Conservation (phyloP, 2,888 invertebrate genomes). For the Lasiommata megera region DNA sequence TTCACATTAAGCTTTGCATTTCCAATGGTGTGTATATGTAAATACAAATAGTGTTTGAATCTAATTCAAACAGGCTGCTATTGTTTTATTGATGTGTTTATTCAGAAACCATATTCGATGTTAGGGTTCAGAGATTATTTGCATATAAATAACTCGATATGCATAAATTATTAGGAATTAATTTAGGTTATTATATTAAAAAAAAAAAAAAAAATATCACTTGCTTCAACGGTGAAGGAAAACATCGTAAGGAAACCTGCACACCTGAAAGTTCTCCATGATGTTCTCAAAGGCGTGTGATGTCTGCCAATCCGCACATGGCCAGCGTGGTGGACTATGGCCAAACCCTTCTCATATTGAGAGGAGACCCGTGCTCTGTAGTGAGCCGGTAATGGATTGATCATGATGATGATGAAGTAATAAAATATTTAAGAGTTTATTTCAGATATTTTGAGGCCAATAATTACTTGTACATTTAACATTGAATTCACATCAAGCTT, state of each 20-base stretch:
- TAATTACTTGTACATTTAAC: neutral
- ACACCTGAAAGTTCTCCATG: too few species aligned
- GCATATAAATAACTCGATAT: neutral
- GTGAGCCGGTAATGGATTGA: too few species aligned
- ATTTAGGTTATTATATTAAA: neutral
- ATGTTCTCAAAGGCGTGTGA: too few species aligned
- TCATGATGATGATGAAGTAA: too few species aligned
- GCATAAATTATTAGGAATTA: neutral
- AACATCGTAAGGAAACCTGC: too few species aligned
- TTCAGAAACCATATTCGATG: constrained; percentile 4
- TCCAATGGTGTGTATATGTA: neutral
- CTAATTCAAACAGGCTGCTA: constrained; percentile 3
- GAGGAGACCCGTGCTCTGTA: too few species aligned
- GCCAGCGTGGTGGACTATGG: too few species aligned
- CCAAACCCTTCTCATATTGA: too few species aligned
- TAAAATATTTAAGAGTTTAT: neutral
- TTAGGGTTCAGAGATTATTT: neutral
- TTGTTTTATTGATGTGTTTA: constrained; percentile 13
- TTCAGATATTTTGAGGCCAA: too few species aligned
- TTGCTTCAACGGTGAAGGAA: too few species aligned
- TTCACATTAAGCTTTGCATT: constrained; percentile 11
- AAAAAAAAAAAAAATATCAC: too few species aligned
- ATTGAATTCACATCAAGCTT: constrained; percentile 13
- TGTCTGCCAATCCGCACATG: too few species aligned
- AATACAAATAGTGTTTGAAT: constrained; percentile 15